Conservation (phyloP, 2,888 invertebrate genomes). For the Cyrtodaria siliqua region DNA sequence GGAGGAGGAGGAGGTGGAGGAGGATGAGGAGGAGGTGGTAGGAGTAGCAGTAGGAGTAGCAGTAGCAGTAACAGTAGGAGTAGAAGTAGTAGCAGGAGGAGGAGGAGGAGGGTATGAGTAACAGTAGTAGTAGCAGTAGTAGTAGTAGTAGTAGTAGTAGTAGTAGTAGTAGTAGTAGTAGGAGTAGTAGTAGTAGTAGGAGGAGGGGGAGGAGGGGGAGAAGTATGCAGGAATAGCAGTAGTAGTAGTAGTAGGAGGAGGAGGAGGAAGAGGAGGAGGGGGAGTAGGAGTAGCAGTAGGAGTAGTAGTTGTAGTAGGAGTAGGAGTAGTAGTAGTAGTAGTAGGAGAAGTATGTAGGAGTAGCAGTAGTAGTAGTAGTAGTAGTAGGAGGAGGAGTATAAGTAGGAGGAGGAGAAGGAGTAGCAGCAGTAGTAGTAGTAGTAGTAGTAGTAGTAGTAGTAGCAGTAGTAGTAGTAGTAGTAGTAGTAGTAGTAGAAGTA, state of each 20-base stretch:
- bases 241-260: too few relatives aligned
- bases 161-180: too few relatives aligned
- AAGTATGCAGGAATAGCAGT: constrained; percentile 26
- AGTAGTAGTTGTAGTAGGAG: too few relatives aligned
- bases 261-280: constrained; percentile 16
- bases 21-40: constrained; percentile 17
- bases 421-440: constrained; percentile 13
- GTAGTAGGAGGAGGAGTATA: too few relatives aligned
- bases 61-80: constrained; percentile 3
- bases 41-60: constrained; percentile 19
- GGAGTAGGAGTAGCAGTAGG: constrained; percentile 25
- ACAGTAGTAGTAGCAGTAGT: too few relatives aligned
- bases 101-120: too few relatives aligned
- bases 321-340: too few relatives aligned
- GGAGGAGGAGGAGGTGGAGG: too few relatives aligned
- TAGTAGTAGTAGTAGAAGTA: constrained; percentile 14
- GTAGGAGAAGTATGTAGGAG: too few relatives aligned
- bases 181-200: too few relatives aligned
- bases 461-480: constrained; percentile 15
- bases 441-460: constrained; percentile 1
- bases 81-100: too few relatives aligned
- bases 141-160: constrained; percentile 7
- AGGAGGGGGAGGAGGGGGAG: constrained; percentile 17
- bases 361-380: constrained; percentile 28
- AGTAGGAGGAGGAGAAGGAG: too few relatives aligned